These are phyloP conservation scores for Boulengeromyrus knoepffleri DNA, from an alignment of 2,113 vertebrate genomes.

Conservation along the genomic window DNA sequence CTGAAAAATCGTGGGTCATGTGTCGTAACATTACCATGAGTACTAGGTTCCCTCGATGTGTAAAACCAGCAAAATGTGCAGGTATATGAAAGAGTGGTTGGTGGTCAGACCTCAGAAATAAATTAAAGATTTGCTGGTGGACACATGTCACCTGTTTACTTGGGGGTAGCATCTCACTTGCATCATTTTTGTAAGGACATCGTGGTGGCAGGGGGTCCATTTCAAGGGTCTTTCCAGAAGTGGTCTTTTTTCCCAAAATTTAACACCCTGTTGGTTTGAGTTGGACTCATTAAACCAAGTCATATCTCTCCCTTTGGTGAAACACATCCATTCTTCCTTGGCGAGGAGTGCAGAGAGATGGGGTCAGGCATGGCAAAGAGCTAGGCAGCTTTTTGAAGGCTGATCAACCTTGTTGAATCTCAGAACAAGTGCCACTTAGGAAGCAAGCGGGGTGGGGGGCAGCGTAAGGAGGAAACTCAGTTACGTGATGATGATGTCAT, in stretches of 20 bases:
- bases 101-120: background rate
- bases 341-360: background rate
- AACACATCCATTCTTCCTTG: background rate
- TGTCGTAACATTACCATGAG: background rate
- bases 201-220: background rate
- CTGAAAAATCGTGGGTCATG: slow-evolving; percentile 18
- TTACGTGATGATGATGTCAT: slow-evolving; percentile 58
- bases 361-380: background rate
- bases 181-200: background rate
- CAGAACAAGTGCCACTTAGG: slow-evolving; percentile 26
- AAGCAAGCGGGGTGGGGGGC: slow-evolving; percentile 18
- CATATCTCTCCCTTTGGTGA: slow-evolving; percentile 20
- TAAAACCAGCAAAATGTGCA: background rate
- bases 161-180: slow-evolving; percentile 3
- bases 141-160: background rate
- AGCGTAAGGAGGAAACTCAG: slow-evolving; percentile 37
- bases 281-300: slow-evolving; percentile 23
- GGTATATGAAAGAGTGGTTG: background rate
- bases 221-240: background rate
- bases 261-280: slow-evolving; percentile 23
- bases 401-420: background rate
- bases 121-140: slow-evolving; percentile 1
- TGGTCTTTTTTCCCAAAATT: slow-evolving; percentile 24
- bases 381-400: background rate
- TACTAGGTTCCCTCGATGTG: background rate